Evolutionary conservation across 2,113 vertebrate genomes (phyloP).

Genomic region (Zosterops japonicus): DNA sequence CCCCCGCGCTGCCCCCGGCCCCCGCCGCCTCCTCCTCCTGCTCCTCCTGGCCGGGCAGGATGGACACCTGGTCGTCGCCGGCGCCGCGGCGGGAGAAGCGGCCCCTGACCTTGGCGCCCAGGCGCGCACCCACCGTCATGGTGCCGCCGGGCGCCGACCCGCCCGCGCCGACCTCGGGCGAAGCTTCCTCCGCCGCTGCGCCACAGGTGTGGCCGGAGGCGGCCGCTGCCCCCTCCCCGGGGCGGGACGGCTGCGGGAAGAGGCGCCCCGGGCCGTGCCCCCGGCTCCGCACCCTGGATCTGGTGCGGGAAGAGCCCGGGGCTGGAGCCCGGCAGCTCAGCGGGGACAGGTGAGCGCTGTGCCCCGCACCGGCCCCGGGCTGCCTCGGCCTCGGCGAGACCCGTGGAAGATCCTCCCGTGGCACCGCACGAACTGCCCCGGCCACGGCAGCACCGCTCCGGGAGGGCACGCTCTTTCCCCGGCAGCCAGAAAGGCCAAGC

Average conservation of each 20-base stretch:
- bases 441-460: background rate
- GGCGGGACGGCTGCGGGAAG: slow-evolving; percentile 21
- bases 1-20: background rate
- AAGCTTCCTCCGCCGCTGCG: background rate
- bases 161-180: background rate
- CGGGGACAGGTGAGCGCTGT: background rate
- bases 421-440: background rate
- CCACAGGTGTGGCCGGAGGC: slow-evolving; percentile 45
- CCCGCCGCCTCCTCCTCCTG: background rate
- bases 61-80: slow-evolving; percentile 24
- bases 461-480: background rate
- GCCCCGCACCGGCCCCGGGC: background rate
- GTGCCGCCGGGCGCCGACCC: background rate
- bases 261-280: background rate
- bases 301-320: background rate
- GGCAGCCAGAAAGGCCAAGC: background rate
- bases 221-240: slow-evolving; percentile 10
- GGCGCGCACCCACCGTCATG: slow-evolving; percentile 65
- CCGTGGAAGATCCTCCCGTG: too few species aligned
- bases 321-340: background rate
- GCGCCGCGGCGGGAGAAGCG: background rate
- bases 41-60: background rate
- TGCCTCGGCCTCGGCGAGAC: background rate
- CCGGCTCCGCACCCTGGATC: background rate
- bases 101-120: slow-evolving; percentile 16